Base-by-base conservation (phyloP, 2,888 invertebrate species). In the Deilephila porcellus region DNA sequence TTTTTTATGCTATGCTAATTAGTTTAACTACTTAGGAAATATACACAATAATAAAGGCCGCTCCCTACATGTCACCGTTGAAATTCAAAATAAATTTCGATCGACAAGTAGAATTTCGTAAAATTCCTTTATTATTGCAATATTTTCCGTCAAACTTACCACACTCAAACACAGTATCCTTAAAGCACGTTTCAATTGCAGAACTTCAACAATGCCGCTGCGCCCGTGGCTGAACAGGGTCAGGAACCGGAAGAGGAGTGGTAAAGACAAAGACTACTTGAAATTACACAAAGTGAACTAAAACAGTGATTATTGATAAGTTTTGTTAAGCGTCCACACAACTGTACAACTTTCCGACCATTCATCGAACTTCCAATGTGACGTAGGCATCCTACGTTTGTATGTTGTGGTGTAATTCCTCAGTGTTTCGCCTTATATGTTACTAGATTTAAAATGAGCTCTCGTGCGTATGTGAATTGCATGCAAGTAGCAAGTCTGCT, bases 181-280 rank as follows among this genome's bases (percentile, higher is more conserved):
- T 2, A 14, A 56, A 56, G 1, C n/a, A 19, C 14, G n/a, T 71
- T 34, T 78, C 64, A 25, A 71, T 86, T 89, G 19, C 88, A 93
- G 94, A 90, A 88, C 75, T 93, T 93, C 83, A 91, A 90, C 76
- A 88, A 85, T 71, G 88, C 88, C 3, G 78, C 81, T 45, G 76
- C 90, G 11, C 78, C 84, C 0, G 83, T 80, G 4, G 86, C 76
- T 0, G 86, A 85, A 6, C 88, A 87, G 74, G 92, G 91, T 19
- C 87, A 90, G 60, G 95, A 96, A 79, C 94, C 93, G 0, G 95
- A 95, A 8, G 96, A 96, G 78, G 92, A 92, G 37, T 96, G 96
- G 96, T 96, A 95, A 83, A 83, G 63, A 74, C 77, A 76, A 74
- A 77, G 82, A 85, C 85, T 80, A 81, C 81, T 85, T 86, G 81